Percentiles rank a stretch among this genome's conserved stretches.
Conservation (phyloP, 2,888 invertebrate genomes). For the Melanostoma mellinum region DNA sequence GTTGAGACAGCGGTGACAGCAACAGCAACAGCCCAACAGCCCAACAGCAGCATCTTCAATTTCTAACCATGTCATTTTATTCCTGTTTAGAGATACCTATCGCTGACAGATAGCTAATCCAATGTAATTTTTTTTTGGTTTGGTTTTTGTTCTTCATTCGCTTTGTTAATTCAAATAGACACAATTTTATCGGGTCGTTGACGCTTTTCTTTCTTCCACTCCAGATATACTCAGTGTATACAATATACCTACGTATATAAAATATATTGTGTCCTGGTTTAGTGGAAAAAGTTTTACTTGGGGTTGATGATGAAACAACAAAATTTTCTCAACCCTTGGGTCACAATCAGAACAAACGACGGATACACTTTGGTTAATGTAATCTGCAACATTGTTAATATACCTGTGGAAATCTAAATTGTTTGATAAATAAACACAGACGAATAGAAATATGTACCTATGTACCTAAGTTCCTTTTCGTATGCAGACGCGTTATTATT, state of each 20-base stretch:
- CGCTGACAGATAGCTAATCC: constrained; percentile 70
- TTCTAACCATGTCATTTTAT: constrained; percentile 59
- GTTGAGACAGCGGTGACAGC: constrained; percentile 33
- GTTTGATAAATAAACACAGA: constrained; percentile 53
- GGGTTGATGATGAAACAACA: constrained; percentile 8
- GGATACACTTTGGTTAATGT: constrained; percentile 47
- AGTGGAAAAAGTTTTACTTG: background rate
- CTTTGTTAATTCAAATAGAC: constrained; percentile 23
- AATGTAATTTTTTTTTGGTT: constrained; percentile 23
- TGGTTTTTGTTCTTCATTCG: background rate
- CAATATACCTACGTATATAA: no score
- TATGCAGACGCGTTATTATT: constrained; percentile 23
- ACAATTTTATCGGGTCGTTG: constrained; percentile 12
- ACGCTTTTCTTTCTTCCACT: background rate
- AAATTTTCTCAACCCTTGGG: constrained; percentile 19
- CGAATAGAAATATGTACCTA: constrained; percentile 9
- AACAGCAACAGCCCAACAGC: constrained; percentile 14
- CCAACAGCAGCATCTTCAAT: constrained; percentile 46
- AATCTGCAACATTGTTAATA: constrained; percentile 57
- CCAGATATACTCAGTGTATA: background rate
- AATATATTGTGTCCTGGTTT: no score
- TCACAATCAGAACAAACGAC: constrained; percentile 8
- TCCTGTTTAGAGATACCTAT: constrained; percentile 63
- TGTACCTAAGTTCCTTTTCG: constrained; percentile 7
- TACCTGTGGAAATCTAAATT: constrained; percentile 67